phyloP scores from a whole-genome alignment of 1,140 invertebrate genomes.

The Wasmannia auropunctata region DNA sequence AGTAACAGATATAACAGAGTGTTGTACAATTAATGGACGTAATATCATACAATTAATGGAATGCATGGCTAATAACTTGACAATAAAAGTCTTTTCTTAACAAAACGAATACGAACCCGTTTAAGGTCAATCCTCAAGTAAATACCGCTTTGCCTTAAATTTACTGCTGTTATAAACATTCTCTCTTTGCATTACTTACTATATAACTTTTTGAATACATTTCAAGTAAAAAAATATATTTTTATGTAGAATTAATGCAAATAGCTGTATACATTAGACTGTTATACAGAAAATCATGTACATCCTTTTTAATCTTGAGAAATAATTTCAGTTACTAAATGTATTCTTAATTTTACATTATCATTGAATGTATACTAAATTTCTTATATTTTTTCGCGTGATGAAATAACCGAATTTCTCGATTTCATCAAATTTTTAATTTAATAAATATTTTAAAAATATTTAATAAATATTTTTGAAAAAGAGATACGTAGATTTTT shows the following conservation, averaged over 20 bases:
- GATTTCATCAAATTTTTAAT: conserved; percentile 6
- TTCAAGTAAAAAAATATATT: conserved; percentile 39
- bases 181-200: not conserved
- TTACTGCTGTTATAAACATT: not conserved
- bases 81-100: conserved; percentile 44
- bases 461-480: not conserved
- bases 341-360: not conserved
- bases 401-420: not conserved
- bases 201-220: not conserved
- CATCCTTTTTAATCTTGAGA: not conserved
- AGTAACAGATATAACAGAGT: not conserved
- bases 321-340: not conserved
- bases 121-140: not conserved
- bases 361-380: not conserved
- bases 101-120: not conserved
- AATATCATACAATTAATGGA: not conserved
- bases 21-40: too few relatives aligned
- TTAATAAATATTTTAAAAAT: not conserved
- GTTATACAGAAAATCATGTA: not conserved
- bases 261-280: conserved; percentile 23
- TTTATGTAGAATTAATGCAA: conserved; percentile 11
- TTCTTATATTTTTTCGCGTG: not conserved
- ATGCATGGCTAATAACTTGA: conserved; percentile 22
- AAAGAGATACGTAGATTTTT: not conserved
- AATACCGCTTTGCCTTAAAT: conserved; percentile 17